Conservation (phyloP, 2,888 invertebrate genomes). For the Cheilosia vulpina region DNA sequence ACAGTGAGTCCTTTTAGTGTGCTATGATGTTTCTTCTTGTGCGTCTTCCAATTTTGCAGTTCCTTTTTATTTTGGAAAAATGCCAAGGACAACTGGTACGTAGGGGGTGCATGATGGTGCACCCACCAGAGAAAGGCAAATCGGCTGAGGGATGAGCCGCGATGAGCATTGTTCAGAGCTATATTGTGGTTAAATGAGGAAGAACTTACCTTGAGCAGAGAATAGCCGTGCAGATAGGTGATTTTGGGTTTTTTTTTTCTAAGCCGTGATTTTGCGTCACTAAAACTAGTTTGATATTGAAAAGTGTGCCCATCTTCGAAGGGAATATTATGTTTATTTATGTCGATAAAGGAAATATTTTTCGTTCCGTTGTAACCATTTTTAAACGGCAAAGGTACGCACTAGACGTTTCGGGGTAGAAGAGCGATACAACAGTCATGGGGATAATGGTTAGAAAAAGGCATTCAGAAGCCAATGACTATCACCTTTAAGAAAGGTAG, state of each 20-base stretch:
- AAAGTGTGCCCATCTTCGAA: constrained; percentile 27
- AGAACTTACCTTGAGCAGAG: constrained; percentile 69
- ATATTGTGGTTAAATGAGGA: constrained; percentile 71
- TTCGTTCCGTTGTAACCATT: too few relatives aligned
- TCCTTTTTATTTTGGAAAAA: constrained; percentile 63
- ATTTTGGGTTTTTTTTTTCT: background rate
- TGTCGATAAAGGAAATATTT: too few relatives aligned
- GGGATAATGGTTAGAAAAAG: too few relatives aligned
- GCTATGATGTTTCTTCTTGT: constrained; percentile 40
- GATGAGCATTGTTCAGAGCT: constrained; percentile 67
- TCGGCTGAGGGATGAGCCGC: constrained; percentile 47
- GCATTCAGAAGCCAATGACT: too few relatives aligned
- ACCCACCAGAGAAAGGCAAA: constrained; percentile 40
- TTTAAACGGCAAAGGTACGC: too few relatives aligned
- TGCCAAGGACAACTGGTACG: constrained; percentile 65
- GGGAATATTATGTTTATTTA: constrained; percentile 3
- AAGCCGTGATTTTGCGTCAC: constrained; percentile 48
- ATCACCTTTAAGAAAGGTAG: too few relatives aligned
- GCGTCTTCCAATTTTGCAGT: constrained; percentile 53
- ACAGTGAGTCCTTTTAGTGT: constrained; percentile 36
- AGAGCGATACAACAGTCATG: too few relatives aligned
- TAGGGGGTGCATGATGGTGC: background rate
- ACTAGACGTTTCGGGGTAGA: too few relatives aligned
- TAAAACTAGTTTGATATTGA: constrained; percentile 60
- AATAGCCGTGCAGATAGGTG: constrained; percentile 58